Evolutionary conservation across 2,888 invertebrate species (phyloP), one percentile per base, ranked within the genome.

Genomic region (Tuta absoluta): DNA sequence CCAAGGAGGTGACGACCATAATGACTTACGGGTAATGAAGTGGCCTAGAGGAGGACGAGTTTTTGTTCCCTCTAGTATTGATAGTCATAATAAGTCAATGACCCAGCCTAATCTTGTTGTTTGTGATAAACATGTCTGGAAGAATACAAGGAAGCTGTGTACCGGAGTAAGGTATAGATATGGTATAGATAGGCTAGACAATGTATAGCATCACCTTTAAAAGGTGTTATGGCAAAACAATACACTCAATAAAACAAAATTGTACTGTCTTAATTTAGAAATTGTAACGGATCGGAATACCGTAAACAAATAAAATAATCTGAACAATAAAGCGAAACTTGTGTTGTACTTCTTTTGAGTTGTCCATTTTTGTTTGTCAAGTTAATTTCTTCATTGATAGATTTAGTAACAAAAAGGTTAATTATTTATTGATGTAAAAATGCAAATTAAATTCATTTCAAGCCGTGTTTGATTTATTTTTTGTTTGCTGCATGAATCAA

Each of bases 1-100:
- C 19, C 3, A 10, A 8, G 51, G 12, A 12, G 12, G 23, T 51
- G 14, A 23, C 14, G 14, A 53, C 21, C 23, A 23, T 53, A 23
- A 53, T 53, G 51, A 53, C 23, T 53, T 53, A 53, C 51, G 12
- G 14, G 19, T 23, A 23, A 53, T 23, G 23, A 24, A 21, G 21
- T 49, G 37, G n/a, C 28, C 37, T 56, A 28, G 23, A 37, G 21
- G 19, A 23, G 45, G 45, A 41, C 41, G 41, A 0, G 45, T 45
- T 45, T 45, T 45, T 45, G n/a, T 45, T 45, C 5, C 45, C n/a
- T 45, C n/a, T 17, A 17, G 45, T 45, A 45, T 17, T 45, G 45
- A 45, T n/a, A 45, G n/a, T 45, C n/a, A 45, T 45, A 17, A 45
- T 17, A 4, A 45, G n/a, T n/a, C 17, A 17, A 45, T 41, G 41